These are phyloP conservation scores for Antigone vipio DNA, from an alignment of 2,113 vertebrate species.

Conservation along the genomic window DNA sequence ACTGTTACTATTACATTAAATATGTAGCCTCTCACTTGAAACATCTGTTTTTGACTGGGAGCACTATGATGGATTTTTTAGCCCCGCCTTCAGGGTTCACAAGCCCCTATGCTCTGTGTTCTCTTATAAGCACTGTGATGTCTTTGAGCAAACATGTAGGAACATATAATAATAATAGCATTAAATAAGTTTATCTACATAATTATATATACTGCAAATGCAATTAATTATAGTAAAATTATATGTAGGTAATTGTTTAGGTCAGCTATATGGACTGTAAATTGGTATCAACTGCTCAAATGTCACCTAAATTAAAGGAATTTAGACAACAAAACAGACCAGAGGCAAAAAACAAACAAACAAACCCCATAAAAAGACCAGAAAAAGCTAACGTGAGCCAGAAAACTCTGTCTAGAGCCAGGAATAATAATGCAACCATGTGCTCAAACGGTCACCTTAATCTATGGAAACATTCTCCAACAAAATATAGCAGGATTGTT, in stretches of 20 bases:
- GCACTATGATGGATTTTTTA: not conserved
- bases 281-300: not conserved
- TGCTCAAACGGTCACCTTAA: not conserved
- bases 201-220: not conserved
- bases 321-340: not conserved
- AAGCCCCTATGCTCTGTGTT: not conserved
- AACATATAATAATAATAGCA: not conserved
- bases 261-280: not conserved
- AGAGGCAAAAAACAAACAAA: not conserved
- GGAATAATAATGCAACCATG: not conserved
- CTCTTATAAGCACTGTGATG: not conserved
- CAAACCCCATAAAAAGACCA: not conserved
- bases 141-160: not conserved
- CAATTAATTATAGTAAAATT: not conserved
- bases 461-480: not conserved
- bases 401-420: not conserved
- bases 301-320: not conserved
- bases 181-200: no score
- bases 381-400: not conserved
- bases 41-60: not conserved
- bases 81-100: not conserved
- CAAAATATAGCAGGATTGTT: not conserved
- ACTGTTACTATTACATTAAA: not conserved
- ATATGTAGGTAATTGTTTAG: not conserved
- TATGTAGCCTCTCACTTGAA: not conserved